Conservation (phyloP, 2,888 invertebrate species). For the Leptinotarsa juncta region DNA sequence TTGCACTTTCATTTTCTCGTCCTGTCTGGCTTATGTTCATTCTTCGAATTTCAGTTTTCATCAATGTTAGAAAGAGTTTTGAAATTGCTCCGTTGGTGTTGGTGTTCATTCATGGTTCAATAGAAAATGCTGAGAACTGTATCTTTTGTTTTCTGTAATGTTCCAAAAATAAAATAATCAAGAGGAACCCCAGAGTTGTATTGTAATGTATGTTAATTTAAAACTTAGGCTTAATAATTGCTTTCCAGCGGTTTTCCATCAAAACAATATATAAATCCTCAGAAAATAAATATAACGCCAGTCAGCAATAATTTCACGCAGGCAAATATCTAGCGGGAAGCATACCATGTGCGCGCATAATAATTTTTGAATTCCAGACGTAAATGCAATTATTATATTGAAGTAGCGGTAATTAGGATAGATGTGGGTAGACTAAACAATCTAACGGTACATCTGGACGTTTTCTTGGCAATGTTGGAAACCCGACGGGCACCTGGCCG, state of each 20-base stretch:
- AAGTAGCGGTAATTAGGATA: conserved; percentile 53
- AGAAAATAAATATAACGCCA: conserved; percentile 33
- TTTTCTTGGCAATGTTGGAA: conserved; percentile 53
- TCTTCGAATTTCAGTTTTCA: too few species aligned
- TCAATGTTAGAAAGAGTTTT: too few species aligned
- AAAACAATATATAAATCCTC: conserved; percentile 40
- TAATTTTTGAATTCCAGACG: conserved; percentile 50
- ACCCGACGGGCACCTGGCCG: neutral
- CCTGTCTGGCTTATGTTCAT: too few species aligned
- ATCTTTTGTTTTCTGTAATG: too few species aligned
- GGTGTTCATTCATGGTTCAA: too few species aligned
- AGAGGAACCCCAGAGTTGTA: too few species aligned
- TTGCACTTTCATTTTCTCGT: too few species aligned
- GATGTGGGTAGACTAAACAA: conserved; percentile 60
- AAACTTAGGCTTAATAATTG: too few species aligned
- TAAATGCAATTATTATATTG: conserved; percentile 55
- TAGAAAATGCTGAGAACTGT: too few species aligned
- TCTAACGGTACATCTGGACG: conserved; percentile 55
- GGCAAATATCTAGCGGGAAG: conserved; percentile 46
- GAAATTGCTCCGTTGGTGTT: too few species aligned
- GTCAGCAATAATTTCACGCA: conserved; percentile 41
- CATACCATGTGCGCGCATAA: conserved; percentile 48
- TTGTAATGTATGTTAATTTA: too few species aligned
- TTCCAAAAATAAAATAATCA: too few species aligned
- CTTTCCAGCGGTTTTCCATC: neutral